A percentile compares a stretch with the other conserved stretches of the same genome.
These are phyloP conservation scores for Agrotis puta DNA, from an alignment of 2,888 invertebrate species.

Conservation along the genomic window DNA sequence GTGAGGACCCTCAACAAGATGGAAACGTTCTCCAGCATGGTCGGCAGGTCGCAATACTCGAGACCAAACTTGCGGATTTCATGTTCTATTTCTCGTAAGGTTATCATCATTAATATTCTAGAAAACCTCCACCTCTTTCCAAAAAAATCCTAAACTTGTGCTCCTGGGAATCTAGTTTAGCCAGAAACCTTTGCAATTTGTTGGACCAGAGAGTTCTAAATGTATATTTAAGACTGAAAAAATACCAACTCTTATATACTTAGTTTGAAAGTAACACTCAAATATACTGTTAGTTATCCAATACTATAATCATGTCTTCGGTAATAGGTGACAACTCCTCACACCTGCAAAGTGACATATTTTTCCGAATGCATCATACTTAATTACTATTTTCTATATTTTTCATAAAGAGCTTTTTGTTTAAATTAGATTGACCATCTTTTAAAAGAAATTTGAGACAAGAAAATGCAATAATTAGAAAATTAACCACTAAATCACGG, in stretches of 20 bases:
- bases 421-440: neutral
- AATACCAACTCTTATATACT: conserved; percentile 17
- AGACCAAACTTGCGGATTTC: conserved; percentile 65
- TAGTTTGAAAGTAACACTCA: neutral
- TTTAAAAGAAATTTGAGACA: conserved; percentile 1
- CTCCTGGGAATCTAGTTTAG: neutral
- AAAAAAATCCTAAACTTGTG: neutral
- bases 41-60: conserved; percentile 67
- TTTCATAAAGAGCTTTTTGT: conserved; percentile 39
- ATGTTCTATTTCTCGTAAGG: conserved; percentile 36
- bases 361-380: conserved; percentile 34
- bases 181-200: neutral
- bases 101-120: neutral
- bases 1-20: conserved; percentile 65
- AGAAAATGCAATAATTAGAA: neutral
- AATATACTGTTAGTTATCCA: conserved; percentile 5
- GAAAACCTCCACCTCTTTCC: neutral
- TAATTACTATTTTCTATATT: conserved; percentile 43
- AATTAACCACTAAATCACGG: neutral
- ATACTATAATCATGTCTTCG: conserved; percentile 32
- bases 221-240: neutral
- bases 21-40: conserved; percentile 69
- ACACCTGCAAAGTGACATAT: conserved; percentile 49
- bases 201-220: neutral
- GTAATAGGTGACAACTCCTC: conserved; percentile 12